Evolutionary conservation across 2,113 vertebrate genomes (phyloP).

Genomic region (Hippocampus comes): DNA sequence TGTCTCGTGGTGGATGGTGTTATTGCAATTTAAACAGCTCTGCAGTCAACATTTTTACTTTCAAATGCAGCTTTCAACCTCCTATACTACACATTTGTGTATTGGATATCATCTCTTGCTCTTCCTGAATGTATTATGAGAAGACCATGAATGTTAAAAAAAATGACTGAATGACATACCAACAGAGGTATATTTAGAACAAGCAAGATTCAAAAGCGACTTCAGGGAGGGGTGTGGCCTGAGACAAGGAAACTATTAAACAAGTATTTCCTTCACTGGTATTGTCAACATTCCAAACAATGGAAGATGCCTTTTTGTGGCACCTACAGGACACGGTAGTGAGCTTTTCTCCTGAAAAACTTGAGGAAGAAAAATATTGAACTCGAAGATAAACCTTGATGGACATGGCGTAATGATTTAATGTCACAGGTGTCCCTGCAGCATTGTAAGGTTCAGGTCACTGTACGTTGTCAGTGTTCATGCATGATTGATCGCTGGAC

Average conservation of each 20-base stretch:
- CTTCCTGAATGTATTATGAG: too few species aligned
- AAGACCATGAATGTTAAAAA: not conserved
- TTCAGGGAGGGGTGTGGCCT: not conserved
- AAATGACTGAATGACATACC: not conserved
- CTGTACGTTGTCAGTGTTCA: constrained; percentile 18
- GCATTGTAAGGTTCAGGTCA: not conserved
- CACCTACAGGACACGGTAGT: not conserved
- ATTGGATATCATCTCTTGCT: too few species aligned
- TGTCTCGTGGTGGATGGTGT: too few species aligned
- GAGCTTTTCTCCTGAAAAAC: not conserved
- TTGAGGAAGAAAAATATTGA: not conserved
- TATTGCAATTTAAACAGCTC: too few species aligned
- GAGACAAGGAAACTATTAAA: not conserved
- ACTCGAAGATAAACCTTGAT: not conserved
- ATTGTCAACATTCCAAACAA: not conserved
- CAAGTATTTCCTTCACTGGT: not conserved
- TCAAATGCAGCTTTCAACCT: too few species aligned
- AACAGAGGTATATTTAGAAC: not conserved
- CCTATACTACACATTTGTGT: too few species aligned
- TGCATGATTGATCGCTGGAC: constrained; percentile 3
- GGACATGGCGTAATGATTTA: not conserved
- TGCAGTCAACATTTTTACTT: too few species aligned
- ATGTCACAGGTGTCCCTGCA: not conserved
- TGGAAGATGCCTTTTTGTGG: not conserved
- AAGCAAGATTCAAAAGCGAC: not conserved